These are phyloP conservation scores for Pseudorasbora parva DNA, from an alignment of 2,113 vertebrate species.

Conservation along the genomic window DNA sequence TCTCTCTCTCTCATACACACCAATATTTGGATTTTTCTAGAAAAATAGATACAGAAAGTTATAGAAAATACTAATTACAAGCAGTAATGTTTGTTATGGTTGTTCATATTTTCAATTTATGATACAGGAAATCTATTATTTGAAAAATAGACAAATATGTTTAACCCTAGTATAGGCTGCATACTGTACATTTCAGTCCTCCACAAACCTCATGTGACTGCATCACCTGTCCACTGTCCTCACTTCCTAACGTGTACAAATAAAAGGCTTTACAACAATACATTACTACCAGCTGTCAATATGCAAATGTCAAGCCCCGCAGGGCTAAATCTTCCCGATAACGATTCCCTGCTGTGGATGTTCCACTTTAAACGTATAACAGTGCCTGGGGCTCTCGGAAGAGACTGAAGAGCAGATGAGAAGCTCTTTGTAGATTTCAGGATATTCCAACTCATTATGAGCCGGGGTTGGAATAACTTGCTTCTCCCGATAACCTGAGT, in stretches of 20 bases:
- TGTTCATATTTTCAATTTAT: too few relatives aligned
- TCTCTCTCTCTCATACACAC: too few relatives aligned
- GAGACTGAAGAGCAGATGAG: constrained; percentile 21
- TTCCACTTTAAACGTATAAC: background rate
- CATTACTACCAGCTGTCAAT: constrained; percentile 13
- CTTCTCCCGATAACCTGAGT: background rate
- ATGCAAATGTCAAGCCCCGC: constrained; percentile 13
- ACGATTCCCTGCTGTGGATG: constrained; percentile 5
- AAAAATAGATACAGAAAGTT: too few relatives aligned
- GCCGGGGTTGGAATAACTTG: background rate
- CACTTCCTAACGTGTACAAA: constrained; percentile 2
- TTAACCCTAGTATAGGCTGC: too few relatives aligned
- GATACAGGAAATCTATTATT: too few relatives aligned
- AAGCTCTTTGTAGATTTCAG: constrained; percentile 21
- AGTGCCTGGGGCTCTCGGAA: background rate
- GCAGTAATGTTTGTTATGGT: too few relatives aligned
- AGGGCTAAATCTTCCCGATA: background rate
- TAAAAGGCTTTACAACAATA: constrained; percentile 11
- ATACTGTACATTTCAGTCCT: background rate
- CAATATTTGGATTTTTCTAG: too few relatives aligned
- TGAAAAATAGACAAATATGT: too few relatives aligned
- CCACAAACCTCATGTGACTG: background rate
- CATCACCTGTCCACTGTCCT: background rate
- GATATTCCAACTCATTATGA: constrained; percentile 21
- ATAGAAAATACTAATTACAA: too few relatives aligned